Percentiles rank a stretch among this genome's conserved stretches.
Conservation (phyloP, 2,888 invertebrate species). For the Euclidia mi region DNA sequence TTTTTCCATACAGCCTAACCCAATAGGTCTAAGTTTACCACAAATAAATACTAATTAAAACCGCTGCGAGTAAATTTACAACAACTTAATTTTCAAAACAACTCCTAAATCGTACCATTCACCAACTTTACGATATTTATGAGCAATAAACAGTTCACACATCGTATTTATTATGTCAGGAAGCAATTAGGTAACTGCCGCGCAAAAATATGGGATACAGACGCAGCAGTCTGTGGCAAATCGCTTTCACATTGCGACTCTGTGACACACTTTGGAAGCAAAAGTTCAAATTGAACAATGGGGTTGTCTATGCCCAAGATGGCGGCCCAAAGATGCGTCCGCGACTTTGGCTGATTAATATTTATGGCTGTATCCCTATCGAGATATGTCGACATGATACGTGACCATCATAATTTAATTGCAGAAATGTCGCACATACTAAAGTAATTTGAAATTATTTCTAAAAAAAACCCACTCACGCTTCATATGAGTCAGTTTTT, state of each 20-base stretch:
- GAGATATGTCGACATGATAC: conserved; percentile 8
- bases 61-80: conserved; percentile 35
- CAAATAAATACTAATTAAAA: conserved; percentile 41
- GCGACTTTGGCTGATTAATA: conserved; percentile 46
- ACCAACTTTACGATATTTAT: conserved; percentile 67
- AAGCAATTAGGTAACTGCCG: conserved; percentile 65
- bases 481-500: not conserved
- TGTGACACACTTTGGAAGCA: conserved; percentile 51
- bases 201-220: conserved; percentile 65
- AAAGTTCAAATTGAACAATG: conserved; percentile 59
- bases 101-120: conserved; percentile 52
- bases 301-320: conserved; percentile 50
- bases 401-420: conserved; percentile 4
- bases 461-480: not conserved
- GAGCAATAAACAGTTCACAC: conserved; percentile 76
- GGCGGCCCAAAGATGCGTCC: conserved; percentile 42
- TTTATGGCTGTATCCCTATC: conserved; percentile 35
- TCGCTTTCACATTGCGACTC: conserved; percentile 67
- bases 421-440: conserved; percentile 1
- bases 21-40: not conserved
- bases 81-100: conserved; percentile 48
- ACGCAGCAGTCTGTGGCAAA: conserved; percentile 56
- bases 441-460: not conserved
- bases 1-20: too few species aligned
- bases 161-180: conserved; percentile 69